Evolutionary conservation across 2,797 vertebrate genomes (phyloP), one percentile per base, ranked within the genome.

Genomic region (Neosilurus mollespiculum): DNA sequence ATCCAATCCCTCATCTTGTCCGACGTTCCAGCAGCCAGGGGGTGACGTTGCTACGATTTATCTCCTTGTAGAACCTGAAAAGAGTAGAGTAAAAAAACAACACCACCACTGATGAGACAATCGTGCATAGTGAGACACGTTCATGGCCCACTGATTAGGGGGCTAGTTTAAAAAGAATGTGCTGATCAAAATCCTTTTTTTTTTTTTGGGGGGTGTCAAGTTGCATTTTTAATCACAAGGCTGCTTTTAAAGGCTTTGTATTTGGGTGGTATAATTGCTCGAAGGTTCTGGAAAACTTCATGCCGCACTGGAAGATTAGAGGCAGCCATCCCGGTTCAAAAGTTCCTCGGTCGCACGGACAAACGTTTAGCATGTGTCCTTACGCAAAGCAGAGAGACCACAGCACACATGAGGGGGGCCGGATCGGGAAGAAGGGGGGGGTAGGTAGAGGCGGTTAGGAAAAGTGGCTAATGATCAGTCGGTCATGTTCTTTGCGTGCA

Each of bases 11-110:
- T 62, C 49, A 54, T 79, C n/a, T 51, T 65, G 77, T 78, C 59
- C 54, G 34, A 58, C 18, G 30, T 61, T 77, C 61, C 81, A 56
- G 79, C 83, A 73, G 79, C 78, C 76, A 78, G 37, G 80, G n/a
- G 78, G 79, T 88, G 80, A 90, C 89, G 88, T 93, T 20, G 94
- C 94, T 95, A 95, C 82, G 94, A 95, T 88, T 95, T 95, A 94
- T 95, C 93, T 92, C 93, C 94, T 94, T 93, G 94, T 89, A 95
- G 94, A 92, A 95, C 93, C 95, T 95, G 80, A 90, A 91, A 90
- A 66, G 83, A 88, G 54, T 78, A 81, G 5, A 72, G 15, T 34
- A 65, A 15, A 53, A n/a, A n/a, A 86, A 82, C 70, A 88, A 90
- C 86, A 51, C n/a, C n/a, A 80, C 64, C 24, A 75, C 37, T 34